Conservation (phyloP, 2,797 vertebrate species). For the Pelodytes ibericus region DNA sequence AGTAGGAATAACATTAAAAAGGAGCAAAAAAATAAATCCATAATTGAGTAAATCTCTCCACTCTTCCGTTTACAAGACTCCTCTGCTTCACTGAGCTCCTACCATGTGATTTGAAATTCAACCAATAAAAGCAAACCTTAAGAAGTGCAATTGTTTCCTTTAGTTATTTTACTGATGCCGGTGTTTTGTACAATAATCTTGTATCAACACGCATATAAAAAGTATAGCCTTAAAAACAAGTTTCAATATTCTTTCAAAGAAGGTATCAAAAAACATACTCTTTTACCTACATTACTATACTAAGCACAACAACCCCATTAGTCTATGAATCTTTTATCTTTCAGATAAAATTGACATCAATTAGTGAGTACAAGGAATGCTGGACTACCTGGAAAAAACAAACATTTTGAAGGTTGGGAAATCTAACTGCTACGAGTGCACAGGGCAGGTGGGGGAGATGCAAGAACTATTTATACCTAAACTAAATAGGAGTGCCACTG, state of each 20-base stretch:
- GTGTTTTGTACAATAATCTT: conserved; percentile 25
- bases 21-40: no score
- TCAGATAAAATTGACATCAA: conserved; percentile 65
- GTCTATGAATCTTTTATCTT: conserved; percentile 58
- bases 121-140: no score
- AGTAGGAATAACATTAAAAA: no score
- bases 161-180: conserved; percentile 15
- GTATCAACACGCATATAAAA: conserved; percentile 31
- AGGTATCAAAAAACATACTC: neutral
- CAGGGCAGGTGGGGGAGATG: conserved; percentile 44
- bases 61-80: no score
- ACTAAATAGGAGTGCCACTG: no score
- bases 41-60: no score
- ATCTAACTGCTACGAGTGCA: conserved; percentile 57
- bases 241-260: conserved; percentile 10
- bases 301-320: conserved; percentile 63
- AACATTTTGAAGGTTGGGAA: neutral
- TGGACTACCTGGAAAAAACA: conserved; percentile 62
- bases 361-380: conserved; percentile 61
- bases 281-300: conserved; percentile 62
- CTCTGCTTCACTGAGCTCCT: no score
- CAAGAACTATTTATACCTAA: conserved; percentile 35
- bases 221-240: conserved; percentile 8
- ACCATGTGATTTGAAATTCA: no score
- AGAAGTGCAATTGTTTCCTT: conserved; percentile 8